Evolutionary conservation across 2,888 invertebrate genomes (phyloP).

Genomic region (Phalangium opilio): DNA sequence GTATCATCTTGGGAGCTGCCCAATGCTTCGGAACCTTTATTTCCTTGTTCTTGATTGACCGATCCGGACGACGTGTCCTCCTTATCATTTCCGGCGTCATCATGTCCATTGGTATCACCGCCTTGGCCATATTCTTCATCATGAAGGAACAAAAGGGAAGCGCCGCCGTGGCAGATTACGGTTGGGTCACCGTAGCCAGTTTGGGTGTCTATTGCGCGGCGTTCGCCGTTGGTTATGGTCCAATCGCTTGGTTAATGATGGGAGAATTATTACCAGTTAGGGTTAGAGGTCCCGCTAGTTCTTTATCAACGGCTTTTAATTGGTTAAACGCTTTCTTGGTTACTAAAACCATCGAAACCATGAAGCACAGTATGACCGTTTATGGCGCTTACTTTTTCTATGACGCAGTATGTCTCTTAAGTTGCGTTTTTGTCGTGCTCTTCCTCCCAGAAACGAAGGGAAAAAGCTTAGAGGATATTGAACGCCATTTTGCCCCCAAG

Average conservation of each 20-base stretch:
- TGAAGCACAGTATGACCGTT: slow-evolving; percentile 2
- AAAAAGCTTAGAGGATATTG: slow-evolving; percentile 80
- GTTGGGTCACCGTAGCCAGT: slow-evolving; percentile 61
- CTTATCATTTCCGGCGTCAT: slow-evolving; percentile 29
- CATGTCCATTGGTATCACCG: slow-evolving; percentile 7
- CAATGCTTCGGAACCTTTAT: slow-evolving; percentile 30
- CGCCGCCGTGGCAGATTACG: neutral
- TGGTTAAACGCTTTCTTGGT: slow-evolving; percentile 80
- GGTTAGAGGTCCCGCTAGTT: slow-evolving; percentile 76
- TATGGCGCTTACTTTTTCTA: slow-evolving; percentile 53
- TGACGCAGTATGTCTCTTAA: slow-evolving; percentile 49
- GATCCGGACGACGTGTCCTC: slow-evolving; percentile 28
- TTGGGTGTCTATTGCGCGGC: slow-evolving; percentile 70
- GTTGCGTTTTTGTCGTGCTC: slow-evolving; percentile 61
- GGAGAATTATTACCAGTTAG: slow-evolving; percentile 74
- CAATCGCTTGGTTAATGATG: slow-evolving; percentile 84
- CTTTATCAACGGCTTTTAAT: slow-evolving; percentile 72
- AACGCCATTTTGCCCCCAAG: slow-evolving; percentile 25
- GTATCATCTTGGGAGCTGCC: slow-evolving; percentile 29
- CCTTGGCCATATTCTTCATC: slow-evolving; percentile 9
- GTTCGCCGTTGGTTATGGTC: slow-evolving; percentile 71
- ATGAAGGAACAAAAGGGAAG: neutral
- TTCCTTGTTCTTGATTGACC: slow-evolving; percentile 29
- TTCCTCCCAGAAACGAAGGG: slow-evolving; percentile 91
- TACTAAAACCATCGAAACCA: slow-evolving; percentile 53